phyloP scores from a whole-genome alignment of 2,113 vertebrate species.

The Datnioides undecimradiatus region DNA sequence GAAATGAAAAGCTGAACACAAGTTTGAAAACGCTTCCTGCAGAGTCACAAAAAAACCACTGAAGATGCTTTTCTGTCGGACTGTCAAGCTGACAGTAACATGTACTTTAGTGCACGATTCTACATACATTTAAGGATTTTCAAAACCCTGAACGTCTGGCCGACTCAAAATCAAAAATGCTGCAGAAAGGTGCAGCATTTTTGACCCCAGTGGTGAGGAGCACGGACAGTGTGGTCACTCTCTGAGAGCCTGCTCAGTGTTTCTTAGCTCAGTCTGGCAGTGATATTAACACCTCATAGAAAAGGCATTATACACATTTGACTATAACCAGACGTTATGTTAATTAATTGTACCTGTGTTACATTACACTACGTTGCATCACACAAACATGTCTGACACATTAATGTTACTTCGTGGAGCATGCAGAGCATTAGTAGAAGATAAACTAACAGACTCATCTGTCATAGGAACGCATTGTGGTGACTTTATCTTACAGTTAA shows the following conservation, averaged over 20 bases:
- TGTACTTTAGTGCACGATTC: neutral
- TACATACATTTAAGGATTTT: neutral
- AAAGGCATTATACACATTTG: too few relatives aligned
- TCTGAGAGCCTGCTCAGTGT: neutral
- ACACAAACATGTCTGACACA: neutral
- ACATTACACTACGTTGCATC: too few relatives aligned
- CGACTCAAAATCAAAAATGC: neutral
- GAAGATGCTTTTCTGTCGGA: neutral
- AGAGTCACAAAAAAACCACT: neutral
- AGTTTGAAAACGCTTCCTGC: neutral
- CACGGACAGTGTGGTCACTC: neutral
- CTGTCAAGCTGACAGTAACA: neutral
- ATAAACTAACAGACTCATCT: too few relatives aligned
- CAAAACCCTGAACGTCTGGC: neutral
- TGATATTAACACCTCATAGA: neutral
- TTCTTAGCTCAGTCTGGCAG: neutral
- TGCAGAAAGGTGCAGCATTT: neutral
- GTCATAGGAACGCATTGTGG: too few relatives aligned
- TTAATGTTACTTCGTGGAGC: neutral
- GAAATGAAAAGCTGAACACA: neutral
- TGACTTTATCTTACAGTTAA: neutral
- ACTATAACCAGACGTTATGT: too few relatives aligned
- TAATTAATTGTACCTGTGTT: too few relatives aligned
- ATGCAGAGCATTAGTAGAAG: too few relatives aligned
- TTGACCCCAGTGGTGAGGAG: neutral